These are phyloP conservation scores for Mesocricetus auratus DNA, from an alignment of 2,113 vertebrate species.

Conservation along the genomic window DNA sequence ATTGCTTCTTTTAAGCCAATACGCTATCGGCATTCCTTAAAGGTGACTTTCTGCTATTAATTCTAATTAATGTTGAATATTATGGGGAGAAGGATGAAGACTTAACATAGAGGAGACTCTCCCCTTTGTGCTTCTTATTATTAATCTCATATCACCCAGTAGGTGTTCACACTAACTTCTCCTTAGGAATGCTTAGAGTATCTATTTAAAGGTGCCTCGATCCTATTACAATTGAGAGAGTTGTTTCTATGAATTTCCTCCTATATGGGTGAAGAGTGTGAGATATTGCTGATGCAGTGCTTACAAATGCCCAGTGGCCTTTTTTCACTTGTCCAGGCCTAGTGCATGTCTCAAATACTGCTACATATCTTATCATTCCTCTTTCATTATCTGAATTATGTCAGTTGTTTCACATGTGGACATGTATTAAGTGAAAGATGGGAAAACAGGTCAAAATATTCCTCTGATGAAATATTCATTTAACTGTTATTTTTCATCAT, in stretches of 20 bases:
- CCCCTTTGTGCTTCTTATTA: neutral
- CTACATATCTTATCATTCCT: neutral
- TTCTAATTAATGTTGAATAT: neutral
- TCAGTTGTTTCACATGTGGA: neutral
- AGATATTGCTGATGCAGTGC: neutral
- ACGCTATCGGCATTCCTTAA: slow-evolving; percentile 17
- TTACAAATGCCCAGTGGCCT: neutral
- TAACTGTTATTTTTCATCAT: neutral
- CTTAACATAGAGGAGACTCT: neutral
- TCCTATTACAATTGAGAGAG: slow-evolving; percentile 37
- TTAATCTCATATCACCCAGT: neutral
- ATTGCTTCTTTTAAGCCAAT: slow-evolving; percentile 77
- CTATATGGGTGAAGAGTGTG: neutral
- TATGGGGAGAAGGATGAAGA: neutral
- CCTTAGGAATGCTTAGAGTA: neutral
- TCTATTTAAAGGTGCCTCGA: slow-evolving; percentile 20
- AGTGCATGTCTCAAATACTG: neutral
- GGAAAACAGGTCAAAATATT: slow-evolving; percentile 1
- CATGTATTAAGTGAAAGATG: slow-evolving; percentile 38
- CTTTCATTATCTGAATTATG: neutral
- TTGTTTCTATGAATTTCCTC: slow-evolving; percentile 48
- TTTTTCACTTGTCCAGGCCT: neutral
- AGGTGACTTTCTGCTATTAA: slow-evolving; percentile 3
- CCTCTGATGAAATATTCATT: neutral
- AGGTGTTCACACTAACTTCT: neutral